Evolutionary conservation across 2,797 vertebrate species (phyloP).

Genomic region (Enteromius viviparus): DNA sequence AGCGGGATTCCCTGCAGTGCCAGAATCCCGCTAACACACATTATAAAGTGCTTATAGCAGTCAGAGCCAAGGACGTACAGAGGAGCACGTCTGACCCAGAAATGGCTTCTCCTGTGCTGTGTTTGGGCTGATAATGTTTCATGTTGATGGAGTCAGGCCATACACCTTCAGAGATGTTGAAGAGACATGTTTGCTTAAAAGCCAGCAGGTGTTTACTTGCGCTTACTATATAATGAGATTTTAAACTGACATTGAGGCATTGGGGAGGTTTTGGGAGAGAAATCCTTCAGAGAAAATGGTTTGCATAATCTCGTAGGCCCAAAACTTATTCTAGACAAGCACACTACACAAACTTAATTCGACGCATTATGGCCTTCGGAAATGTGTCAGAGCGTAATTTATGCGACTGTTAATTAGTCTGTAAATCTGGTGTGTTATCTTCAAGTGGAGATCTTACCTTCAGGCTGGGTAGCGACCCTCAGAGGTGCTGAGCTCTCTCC

Average conservation of each 20-base stretch:
- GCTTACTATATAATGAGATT: conserved; percentile 45
- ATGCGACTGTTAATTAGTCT: background rate
- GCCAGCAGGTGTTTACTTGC: conserved; percentile 33
- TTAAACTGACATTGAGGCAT: conserved; percentile 18
- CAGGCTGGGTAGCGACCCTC: conserved; percentile 93
- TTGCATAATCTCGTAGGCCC: conserved; percentile 10
- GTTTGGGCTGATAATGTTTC: conserved; percentile 53
- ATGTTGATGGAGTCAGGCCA: conserved; percentile 38
- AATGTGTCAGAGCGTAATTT: background rate
- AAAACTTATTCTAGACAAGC: background rate
- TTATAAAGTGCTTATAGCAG: conserved; percentile 63
- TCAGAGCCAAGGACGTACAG: conserved; percentile 73
- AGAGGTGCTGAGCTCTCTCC: conserved; percentile 89
- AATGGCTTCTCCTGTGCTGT: conserved; percentile 71
- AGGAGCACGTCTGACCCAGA: conserved; percentile 72
- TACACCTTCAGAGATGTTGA: conserved; percentile 49
- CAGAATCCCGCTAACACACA: conserved; percentile 64
- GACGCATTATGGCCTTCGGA: background rate
- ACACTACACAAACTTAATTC: background rate
- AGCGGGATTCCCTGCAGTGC: conserved; percentile 59
- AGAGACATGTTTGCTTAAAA: conserved; percentile 11
- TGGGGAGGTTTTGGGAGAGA: conserved; percentile 26
- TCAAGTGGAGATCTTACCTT: conserved; percentile 79
- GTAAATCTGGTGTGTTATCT: background rate
- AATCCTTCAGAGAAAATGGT: background rate